Base-by-base conservation (phyloP, 1,140 invertebrate species). In the Hylyphantes graminicola region DNA sequence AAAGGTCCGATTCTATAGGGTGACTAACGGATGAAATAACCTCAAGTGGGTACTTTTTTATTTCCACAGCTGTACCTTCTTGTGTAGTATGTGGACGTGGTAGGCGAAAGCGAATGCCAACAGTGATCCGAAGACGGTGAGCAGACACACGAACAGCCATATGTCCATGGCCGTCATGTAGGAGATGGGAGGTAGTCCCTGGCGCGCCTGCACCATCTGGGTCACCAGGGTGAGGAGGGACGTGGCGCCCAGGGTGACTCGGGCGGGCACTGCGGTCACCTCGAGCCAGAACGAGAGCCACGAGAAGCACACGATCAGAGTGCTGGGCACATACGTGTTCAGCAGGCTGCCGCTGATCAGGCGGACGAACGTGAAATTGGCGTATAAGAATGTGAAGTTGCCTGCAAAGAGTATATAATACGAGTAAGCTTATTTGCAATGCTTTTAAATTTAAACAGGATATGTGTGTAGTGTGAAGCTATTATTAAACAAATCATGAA, bases 201-300 rank as follows among this genome's bases (percentile, higher is more conserved):
- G 78, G 48, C 74, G 79, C 7, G 86, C 76, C 50, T 86, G 83
- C 8, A 86, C 63, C 12, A 87, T 80, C 64, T 87, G 86, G 7
- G 87, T 88, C 9, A 86, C 82, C 15, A 87, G 68, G 7, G 87
- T 88, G 12, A 88, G 85, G 7, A 87, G 54, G 5, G 87, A 88
- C 13, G 87, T 88, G 12, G 88, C 80, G 0, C 87, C 87, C 13
- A 90, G 85, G 0, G 88, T 88, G 15, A 90, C 88, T 51, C 89
- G 74, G 10, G 90, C 89, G 0, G 89, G 90, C 0, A 89, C 89
- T 13, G 88, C 87, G 50, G 88, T 87, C 35, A 90, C 89, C 78
- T 90, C 89, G 9, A 90, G 70, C 90, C 90, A 90, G 84, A 90
- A 90, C 57, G 89, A 89, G n/a, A 90, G 87, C 87, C 86, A 87